Conservation (phyloP, 2,888 invertebrate species). For the Acrobasis consociella region DNA sequence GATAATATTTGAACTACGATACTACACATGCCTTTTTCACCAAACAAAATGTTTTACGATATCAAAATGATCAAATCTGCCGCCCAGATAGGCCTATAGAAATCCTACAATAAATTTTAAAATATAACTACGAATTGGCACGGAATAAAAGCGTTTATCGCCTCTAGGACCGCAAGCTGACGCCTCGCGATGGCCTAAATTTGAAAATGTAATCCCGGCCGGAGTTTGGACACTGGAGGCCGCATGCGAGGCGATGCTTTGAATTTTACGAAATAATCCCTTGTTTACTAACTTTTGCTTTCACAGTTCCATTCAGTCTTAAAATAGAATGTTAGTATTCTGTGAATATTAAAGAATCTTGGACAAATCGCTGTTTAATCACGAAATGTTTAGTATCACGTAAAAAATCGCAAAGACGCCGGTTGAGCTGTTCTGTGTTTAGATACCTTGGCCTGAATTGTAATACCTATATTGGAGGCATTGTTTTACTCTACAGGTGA, state of each 20-base stretch:
- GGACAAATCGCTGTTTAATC: too few relatives aligned
- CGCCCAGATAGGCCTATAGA: background rate
- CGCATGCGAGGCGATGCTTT: background rate
- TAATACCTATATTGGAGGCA: too few relatives aligned
- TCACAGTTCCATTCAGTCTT: background rate
- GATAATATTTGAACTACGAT: too few relatives aligned
- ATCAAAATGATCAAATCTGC: background rate
- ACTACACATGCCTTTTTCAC: background rate
- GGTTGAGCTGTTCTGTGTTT: too few relatives aligned
- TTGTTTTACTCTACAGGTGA: too few relatives aligned
- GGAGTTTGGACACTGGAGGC: conserved; percentile 5
- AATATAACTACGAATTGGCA: conserved; percentile 13
- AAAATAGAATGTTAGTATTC: background rate
- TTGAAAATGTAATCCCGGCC: conserved; percentile 39
- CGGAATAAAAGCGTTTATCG: conserved; percentile 28
- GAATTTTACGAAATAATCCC: conserved; percentile 20
- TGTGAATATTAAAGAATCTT: too few relatives aligned
- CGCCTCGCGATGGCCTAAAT: conserved; percentile 37
- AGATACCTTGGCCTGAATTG: too few relatives aligned
- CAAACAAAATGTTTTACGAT: background rate
- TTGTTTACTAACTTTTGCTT: conserved; percentile 17
- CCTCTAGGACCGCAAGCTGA: conserved; percentile 35
- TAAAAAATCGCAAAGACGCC: too few relatives aligned
- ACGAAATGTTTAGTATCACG: too few relatives aligned
- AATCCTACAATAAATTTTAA: background rate